Evolutionary conservation across 2,888 invertebrate genomes (phyloP).

Genomic region (Platycheirus albimanus): DNA sequence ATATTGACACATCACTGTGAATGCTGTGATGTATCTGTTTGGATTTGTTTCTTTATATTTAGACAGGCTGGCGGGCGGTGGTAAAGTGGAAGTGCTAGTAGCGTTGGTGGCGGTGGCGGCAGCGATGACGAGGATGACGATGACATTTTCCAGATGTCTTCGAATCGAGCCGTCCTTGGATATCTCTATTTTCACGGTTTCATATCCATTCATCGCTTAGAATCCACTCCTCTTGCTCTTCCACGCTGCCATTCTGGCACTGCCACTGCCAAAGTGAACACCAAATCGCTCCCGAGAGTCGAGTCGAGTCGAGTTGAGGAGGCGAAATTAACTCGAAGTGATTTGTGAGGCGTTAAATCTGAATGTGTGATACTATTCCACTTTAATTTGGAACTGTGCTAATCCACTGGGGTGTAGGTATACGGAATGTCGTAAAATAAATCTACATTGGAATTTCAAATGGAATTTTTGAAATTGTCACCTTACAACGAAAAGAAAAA

Average conservation of each 20-base stretch:
- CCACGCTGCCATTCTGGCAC: not conserved
- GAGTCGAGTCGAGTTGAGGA: too few relatives aligned
- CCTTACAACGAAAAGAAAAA: constrained; percentile 52
- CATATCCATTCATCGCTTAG: constrained; percentile 24
- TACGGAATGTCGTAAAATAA: constrained; percentile 51
- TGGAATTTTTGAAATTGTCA: constrained; percentile 72
- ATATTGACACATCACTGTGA: constrained; percentile 62
- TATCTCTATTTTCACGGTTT: constrained; percentile 34
- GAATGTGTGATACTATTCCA: constrained; percentile 61
- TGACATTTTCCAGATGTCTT: constrained; percentile 61
- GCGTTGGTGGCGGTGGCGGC: not conserved
- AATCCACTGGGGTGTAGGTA: constrained; percentile 60
- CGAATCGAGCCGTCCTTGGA: constrained; percentile 49
- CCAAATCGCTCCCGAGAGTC: constrained; percentile 24
- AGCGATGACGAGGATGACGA: constrained; percentile 7
- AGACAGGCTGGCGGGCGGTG: not conserved
- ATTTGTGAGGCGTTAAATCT: constrained; percentile 71
- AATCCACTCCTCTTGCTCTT: not conserved
- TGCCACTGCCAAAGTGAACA: not conserved
- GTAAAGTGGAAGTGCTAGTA: too few relatives aligned
- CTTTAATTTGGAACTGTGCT: constrained; percentile 65
- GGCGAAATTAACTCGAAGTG: constrained; percentile 63
- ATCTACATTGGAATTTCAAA: constrained; percentile 64
- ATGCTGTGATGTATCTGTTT: constrained; percentile 34
- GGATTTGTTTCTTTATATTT: constrained; percentile 29